Conservation (phyloP, 2,888 invertebrate genomes). For the Elmis aenea region DNA sequence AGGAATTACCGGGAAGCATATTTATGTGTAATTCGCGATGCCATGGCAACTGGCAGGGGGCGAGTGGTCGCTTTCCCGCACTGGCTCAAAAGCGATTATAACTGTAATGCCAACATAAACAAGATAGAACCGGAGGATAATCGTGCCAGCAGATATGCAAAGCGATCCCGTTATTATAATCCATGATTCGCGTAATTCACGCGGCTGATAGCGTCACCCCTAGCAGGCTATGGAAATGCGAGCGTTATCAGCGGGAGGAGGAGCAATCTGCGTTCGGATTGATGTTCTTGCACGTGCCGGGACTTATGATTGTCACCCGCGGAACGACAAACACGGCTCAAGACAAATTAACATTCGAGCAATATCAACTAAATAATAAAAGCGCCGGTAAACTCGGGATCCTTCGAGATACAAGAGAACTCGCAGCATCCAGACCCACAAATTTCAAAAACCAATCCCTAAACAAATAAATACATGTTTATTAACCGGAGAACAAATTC, state of each 20-base stretch:
- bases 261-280: conserved; percentile 24
- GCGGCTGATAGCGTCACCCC: conserved; percentile 29
- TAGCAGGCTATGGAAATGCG: conserved; percentile 23
- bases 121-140: conserved; percentile 43
- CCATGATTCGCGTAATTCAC: conserved; percentile 47
- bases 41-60: conserved; percentile 21
- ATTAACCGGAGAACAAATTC: too few relatives aligned
- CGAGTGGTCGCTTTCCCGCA: conserved; percentile 29
- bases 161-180: conserved; percentile 47
- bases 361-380: conserved; percentile 19
- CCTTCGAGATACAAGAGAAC: too few relatives aligned
- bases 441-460: too few relatives aligned
- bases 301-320: conserved; percentile 39
- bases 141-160: conserved; percentile 45
- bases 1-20: conserved; percentile 31
- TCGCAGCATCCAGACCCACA: too few relatives aligned
- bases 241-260: conserved; percentile 22
- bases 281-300: conserved; percentile 34
- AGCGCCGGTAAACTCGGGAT: conserved; percentile 15
- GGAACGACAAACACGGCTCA: conserved; percentile 16
- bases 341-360: conserved; percentile 21
- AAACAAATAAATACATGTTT: too few relatives aligned
- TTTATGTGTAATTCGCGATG: conserved; percentile 38
- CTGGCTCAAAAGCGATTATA: conserved; percentile 31
- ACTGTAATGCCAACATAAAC: conserved; percentile 40